Evolutionary conservation across 2,113 vertebrate species (phyloP).

Genomic region (Zootoca vivipara): DNA sequence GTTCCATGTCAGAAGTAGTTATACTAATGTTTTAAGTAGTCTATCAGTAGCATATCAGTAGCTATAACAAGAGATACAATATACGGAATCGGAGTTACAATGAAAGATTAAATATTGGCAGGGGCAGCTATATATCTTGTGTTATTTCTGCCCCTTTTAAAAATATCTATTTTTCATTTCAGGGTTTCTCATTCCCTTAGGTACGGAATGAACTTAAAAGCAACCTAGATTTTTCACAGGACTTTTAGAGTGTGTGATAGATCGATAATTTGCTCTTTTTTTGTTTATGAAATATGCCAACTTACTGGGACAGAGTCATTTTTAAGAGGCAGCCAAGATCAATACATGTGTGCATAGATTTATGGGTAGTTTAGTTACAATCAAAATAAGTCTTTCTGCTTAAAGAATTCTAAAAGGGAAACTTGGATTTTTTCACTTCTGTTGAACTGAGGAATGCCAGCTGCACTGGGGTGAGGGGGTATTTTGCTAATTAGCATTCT

Average conservation of each 20-base stretch:
- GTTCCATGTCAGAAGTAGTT: constrained; percentile 18
- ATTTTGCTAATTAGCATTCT: constrained; percentile 49
- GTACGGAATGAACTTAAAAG: constrained; percentile 78
- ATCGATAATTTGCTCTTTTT: constrained; percentile 86
- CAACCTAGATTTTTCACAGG: constrained; percentile 79
- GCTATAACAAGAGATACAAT: constrained; percentile 19
- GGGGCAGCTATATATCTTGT: constrained; percentile 66
- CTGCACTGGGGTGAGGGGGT: constrained; percentile 36
- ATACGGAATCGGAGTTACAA: constrained; percentile 56
- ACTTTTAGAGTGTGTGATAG: constrained; percentile 80
- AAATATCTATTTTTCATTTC: constrained; percentile 80
- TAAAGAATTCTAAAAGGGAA: constrained; percentile 70
- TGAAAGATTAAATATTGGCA: constrained; percentile 38
- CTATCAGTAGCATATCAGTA: constrained; percentile 26
- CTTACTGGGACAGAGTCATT: constrained; percentile 83
- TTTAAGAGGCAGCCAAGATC: constrained; percentile 83
- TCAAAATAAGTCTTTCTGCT: constrained; percentile 78
- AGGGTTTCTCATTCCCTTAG: constrained; percentile 78
- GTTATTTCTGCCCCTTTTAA: constrained; percentile 67
- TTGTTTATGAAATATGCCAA: constrained; percentile 89
- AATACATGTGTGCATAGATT: constrained; percentile 86
- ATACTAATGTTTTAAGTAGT: neutral
- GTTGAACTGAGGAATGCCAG: constrained; percentile 32
- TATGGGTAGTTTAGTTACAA: constrained; percentile 83
- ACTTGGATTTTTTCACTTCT: constrained; percentile 60